phyloP scores from a whole-genome alignment of 1,140 invertebrate species.

The Bombus breviceps region DNA sequence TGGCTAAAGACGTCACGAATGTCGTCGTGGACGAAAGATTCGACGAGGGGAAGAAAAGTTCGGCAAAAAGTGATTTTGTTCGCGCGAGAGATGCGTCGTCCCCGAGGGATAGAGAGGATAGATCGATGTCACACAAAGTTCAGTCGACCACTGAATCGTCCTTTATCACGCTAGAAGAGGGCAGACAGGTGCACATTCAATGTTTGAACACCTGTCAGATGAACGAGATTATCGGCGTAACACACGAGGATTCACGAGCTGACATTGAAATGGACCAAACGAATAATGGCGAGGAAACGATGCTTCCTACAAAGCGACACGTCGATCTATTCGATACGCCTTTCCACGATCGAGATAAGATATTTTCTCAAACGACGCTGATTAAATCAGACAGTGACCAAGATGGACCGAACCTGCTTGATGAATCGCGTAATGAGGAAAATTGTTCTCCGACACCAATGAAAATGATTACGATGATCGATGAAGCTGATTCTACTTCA shows the following conservation, averaged over 20 bases:
- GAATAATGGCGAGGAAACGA: background rate
- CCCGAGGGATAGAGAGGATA: background rate
- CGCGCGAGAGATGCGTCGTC: too few relatives aligned
- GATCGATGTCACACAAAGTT: background rate
- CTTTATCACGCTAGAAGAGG: constrained; percentile 12
- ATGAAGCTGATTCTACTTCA: background rate
- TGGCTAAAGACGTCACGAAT: background rate
- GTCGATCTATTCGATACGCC: background rate
- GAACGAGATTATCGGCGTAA: constrained; percentile 27
- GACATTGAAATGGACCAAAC: background rate
- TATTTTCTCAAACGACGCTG: too few relatives aligned
- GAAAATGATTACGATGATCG: background rate
- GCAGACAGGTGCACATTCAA: background rate
- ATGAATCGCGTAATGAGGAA: background rate
- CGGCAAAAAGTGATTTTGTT: too few relatives aligned
- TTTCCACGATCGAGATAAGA: background rate
- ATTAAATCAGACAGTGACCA: rapidly evolving
- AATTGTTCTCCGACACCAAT: background rate
- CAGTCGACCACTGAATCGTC: background rate
- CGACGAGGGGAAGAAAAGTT: background rate
- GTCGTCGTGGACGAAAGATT: background rate
- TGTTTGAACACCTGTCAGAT: constrained; percentile 25
- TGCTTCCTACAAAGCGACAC: background rate
- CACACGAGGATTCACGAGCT: too few relatives aligned
- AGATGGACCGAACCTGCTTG: too few relatives aligned